Conservation (phyloP, 2,888 invertebrate genomes). For the Diachrysia chrysitis region DNA sequence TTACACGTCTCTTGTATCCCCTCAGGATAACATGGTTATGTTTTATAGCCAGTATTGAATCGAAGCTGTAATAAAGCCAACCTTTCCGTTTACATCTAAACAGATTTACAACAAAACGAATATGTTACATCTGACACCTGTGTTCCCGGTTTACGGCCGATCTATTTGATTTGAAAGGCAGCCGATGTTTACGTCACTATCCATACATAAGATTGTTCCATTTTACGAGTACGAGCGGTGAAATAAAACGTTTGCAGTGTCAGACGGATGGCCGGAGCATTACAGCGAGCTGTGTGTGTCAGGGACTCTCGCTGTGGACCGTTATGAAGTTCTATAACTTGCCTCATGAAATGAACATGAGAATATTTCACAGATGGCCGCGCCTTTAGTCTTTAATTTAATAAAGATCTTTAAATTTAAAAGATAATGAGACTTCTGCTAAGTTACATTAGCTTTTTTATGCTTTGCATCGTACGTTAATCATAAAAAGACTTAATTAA, state of each 20-base stretch:
- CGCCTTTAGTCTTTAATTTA: constrained; percentile 20
- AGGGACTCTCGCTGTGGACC: constrained; percentile 16
- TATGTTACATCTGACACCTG: constrained; percentile 23
- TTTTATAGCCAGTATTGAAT: neutral
- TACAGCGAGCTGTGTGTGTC: constrained; percentile 21
- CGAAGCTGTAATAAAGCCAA: constrained; percentile 4
- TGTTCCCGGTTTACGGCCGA: constrained; percentile 34
- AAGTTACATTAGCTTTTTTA: constrained; percentile 4
- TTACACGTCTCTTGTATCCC: neutral
- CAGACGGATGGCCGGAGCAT: constrained; percentile 28
- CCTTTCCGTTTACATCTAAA: constrained; percentile 1
- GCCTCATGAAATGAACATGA: constrained; percentile 7
- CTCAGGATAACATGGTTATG: neutral
- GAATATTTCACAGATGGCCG: neutral
- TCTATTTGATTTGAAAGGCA: constrained; percentile 51
- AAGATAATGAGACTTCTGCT: neutral
- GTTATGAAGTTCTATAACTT: constrained; percentile 20
- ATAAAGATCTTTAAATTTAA: constrained; percentile 28
- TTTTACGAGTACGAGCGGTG: constrained; percentile 55
- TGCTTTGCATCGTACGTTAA: neutral
- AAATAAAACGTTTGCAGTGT: constrained; percentile 40
- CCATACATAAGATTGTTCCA: constrained; percentile 50
- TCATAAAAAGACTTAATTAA: neutral
- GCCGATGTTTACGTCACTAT: constrained; percentile 27
- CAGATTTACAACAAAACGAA: constrained; percentile 12